phyloP scores from a whole-genome alignment of 2,888 invertebrate genomes.

The Cordilura impudica region DNA sequence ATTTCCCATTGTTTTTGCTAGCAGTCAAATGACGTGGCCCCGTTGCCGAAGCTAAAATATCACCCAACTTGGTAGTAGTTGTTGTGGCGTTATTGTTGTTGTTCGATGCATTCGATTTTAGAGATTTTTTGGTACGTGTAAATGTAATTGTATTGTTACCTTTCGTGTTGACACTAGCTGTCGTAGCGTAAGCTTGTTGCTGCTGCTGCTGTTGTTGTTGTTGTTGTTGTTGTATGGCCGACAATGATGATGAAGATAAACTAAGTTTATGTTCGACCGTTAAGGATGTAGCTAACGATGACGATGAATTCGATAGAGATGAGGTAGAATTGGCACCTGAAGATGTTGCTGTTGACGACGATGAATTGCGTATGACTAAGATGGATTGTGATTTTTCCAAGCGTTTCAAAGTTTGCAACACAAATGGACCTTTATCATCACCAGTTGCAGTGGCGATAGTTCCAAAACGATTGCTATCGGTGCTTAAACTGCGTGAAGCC shows the following conservation, averaged over 20 bases:
- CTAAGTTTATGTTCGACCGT: slow-evolving; percentile 61
- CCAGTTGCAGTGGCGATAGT: slow-evolving; percentile 58
- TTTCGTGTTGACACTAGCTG: slow-evolving; percentile 65
- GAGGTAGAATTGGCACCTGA: slow-evolving; percentile 61
- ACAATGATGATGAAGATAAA: slow-evolving; percentile 63
- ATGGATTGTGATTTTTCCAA: slow-evolving; percentile 78
- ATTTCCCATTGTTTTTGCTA: slow-evolving; percentile 39
- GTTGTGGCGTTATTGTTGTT: slow-evolving; percentile 48
- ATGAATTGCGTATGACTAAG: slow-evolving; percentile 74
- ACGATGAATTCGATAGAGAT: slow-evolving; percentile 55
- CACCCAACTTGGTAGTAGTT: slow-evolving; percentile 61
- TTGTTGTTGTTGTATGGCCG: slow-evolving; percentile 56
- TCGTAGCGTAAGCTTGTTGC: slow-evolving; percentile 49
- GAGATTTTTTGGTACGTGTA: slow-evolving; percentile 69
- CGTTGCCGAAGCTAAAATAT: slow-evolving; percentile 61
- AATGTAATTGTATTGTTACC: slow-evolving; percentile 68
- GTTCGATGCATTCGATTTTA: slow-evolving; percentile 59
- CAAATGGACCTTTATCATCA: slow-evolving; percentile 74
- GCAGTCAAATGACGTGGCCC: slow-evolving; percentile 54
- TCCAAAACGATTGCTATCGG: slow-evolving; percentile 71
- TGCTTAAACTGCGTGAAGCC: slow-evolving; percentile 73
- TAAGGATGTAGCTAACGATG: slow-evolving; percentile 58
- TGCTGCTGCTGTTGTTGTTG: slow-evolving; percentile 37
- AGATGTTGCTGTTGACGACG: slow-evolving; percentile 62
- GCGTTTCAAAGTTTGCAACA: slow-evolving; percentile 77